Evolutionary conservation across 2,888 invertebrate species (phyloP).

Genomic region (Baronia brevicornis): DNA sequence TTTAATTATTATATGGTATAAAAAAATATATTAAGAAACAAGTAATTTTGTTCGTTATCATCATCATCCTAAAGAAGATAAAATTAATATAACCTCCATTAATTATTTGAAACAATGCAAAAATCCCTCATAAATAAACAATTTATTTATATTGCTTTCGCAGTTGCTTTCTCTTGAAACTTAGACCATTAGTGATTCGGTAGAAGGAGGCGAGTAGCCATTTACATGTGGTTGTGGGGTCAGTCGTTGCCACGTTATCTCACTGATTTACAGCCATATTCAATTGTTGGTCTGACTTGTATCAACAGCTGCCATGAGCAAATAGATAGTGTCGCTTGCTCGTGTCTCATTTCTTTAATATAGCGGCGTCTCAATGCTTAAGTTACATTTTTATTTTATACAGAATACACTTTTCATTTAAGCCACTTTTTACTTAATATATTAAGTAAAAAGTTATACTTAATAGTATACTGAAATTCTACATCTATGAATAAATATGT

Average conservation of each 20-base stretch:
- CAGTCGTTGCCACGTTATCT: conserved; percentile 52
- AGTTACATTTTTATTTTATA: background rate
- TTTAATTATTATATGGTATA: too few species aligned
- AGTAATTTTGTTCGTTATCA: too few species aligned
- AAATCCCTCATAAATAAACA: too few species aligned
- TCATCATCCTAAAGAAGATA: too few species aligned
- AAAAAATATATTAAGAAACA: too few species aligned
- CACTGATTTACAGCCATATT: conserved; percentile 67
- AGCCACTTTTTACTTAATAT: too few species aligned
- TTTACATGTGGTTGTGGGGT: conserved; percentile 56
- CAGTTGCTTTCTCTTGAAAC: conserved; percentile 29
- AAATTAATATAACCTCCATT: too few species aligned
- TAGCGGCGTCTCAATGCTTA: conserved; percentile 12
- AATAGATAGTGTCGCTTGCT: conserved; percentile 55
- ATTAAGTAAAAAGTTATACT: too few species aligned
- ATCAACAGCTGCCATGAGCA: conserved; percentile 62
- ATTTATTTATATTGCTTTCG: conserved; percentile 8
- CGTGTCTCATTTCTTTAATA: conserved; percentile 17
- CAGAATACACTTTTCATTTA: too few species aligned
- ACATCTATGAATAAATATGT: too few species aligned
- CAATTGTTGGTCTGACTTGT: conserved; percentile 65
- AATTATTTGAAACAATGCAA: too few species aligned
- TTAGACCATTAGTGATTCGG: conserved; percentile 35
- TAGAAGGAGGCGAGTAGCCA: conserved; percentile 45
- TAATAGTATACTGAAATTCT: too few species aligned